A percentile compares a stretch with the other conserved stretches of the same genome.
phyloP scores from a whole-genome alignment of 2,113 vertebrate genomes.

The Gymnogyps californianus region DNA sequence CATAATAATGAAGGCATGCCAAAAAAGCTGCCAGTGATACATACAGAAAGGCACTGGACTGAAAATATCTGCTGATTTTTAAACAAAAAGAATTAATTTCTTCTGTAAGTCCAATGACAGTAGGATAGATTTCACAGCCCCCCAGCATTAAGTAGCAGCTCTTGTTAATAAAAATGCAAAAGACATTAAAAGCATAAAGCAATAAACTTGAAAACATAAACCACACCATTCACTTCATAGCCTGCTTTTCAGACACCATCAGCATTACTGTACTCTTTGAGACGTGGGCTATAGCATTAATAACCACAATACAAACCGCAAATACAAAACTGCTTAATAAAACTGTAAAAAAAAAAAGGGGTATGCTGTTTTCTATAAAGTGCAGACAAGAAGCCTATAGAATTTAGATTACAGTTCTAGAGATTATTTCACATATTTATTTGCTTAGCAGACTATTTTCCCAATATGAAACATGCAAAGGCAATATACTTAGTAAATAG shows the following conservation, averaged over 20 bases:
- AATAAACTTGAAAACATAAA: conserved; percentile 14
- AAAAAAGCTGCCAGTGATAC: background rate
- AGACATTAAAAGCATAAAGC: background rate
- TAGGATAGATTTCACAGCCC: background rate
- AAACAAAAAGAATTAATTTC: background rate
- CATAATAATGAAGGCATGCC: background rate
- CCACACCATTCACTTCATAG: background rate
- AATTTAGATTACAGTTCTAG: background rate
- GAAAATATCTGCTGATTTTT: background rate
- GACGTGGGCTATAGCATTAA: background rate
- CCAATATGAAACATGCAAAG: background rate
- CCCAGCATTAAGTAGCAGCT: background rate
- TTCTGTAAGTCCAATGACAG: background rate
- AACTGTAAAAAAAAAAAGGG: background rate
- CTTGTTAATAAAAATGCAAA: background rate
- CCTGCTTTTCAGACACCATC: background rate
- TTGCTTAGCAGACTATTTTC: background rate
- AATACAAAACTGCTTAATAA: background rate
- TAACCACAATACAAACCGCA: background rate
- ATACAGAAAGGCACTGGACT: background rate
- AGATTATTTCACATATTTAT: background rate
- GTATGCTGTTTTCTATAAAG: background rate
- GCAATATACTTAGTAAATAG: background rate
- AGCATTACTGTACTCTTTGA: background rate
- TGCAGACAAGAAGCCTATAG: background rate